Conservation (phyloP, 2,113 vertebrate genomes). For the Eupsittula cactorum region DNA sequence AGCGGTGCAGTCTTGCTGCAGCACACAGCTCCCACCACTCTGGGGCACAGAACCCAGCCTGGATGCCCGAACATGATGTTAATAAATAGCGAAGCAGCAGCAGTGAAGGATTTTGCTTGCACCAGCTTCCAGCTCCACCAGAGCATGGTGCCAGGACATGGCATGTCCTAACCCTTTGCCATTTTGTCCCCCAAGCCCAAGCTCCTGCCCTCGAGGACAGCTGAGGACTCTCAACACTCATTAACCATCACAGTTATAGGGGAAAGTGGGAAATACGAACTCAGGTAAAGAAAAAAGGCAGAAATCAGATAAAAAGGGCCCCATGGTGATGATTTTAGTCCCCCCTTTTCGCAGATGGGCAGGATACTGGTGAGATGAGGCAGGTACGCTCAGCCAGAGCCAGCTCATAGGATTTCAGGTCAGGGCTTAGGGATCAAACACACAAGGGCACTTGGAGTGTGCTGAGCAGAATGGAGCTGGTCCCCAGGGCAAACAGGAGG, state of each 20-base stretch:
- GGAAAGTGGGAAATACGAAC: neutral
- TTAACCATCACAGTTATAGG: neutral
- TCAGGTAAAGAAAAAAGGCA: neutral
- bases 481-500: neutral
- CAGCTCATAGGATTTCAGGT: accelerated
- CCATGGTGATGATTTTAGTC: neutral
- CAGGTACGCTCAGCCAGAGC: neutral
- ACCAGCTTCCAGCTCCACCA: neutral
- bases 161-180: neutral
- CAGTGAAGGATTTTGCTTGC: neutral
- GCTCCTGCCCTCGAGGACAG: neutral
- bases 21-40: neutral
- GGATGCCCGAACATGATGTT: accelerated
- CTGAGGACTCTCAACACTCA: neutral
- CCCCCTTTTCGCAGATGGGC: neutral
- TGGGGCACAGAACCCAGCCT: neutral
- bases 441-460: neutral
- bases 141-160: neutral
- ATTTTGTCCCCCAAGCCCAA: neutral
- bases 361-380: neutral
- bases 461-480: neutral
- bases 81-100: neutral
- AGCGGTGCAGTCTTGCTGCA: neutral
- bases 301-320: neutral
- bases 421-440: neutral